Conservation (phyloP, 2,113 vertebrate genomes). For the Ibidorhyncha struthersii region DNA sequence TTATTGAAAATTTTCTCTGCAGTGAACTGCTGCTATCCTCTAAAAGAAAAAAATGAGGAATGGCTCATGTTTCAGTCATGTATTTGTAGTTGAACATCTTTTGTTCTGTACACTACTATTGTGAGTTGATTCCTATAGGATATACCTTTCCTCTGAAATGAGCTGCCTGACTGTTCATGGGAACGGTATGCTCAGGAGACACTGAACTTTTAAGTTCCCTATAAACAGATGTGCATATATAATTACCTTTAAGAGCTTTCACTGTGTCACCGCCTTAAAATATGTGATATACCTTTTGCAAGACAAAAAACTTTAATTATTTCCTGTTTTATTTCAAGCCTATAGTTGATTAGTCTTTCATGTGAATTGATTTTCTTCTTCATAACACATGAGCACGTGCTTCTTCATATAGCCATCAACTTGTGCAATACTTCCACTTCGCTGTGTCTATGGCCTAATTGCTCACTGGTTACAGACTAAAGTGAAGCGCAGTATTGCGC, state of each 20-base stretch:
- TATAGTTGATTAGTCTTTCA: neutral
- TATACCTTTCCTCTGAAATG: neutral
- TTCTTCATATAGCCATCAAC: neutral
- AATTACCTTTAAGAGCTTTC: neutral
- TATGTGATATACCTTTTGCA: neutral
- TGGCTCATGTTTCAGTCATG: neutral
- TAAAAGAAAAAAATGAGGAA: neutral
- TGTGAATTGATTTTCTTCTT: neutral
- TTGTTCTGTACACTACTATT: neutral
- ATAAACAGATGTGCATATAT: neutral
- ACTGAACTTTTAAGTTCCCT: neutral
- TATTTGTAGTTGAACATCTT: neutral
- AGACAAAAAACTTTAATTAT: neutral
- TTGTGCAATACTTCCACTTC: neutral
- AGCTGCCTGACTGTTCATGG: neutral
- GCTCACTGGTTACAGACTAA: neutral
- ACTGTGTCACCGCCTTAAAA: neutral
- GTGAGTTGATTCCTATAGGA: neutral
- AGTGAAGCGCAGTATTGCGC: neutral
- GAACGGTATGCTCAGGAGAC: neutral
- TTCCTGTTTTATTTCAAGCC: neutral
- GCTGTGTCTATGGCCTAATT: neutral
- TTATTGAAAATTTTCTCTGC: neutral
- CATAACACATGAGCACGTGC: accelerated
- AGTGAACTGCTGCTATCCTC: neutral